Conservation (phyloP, 1,140 invertebrate species). For the Zaprionus gabonicus region DNA sequence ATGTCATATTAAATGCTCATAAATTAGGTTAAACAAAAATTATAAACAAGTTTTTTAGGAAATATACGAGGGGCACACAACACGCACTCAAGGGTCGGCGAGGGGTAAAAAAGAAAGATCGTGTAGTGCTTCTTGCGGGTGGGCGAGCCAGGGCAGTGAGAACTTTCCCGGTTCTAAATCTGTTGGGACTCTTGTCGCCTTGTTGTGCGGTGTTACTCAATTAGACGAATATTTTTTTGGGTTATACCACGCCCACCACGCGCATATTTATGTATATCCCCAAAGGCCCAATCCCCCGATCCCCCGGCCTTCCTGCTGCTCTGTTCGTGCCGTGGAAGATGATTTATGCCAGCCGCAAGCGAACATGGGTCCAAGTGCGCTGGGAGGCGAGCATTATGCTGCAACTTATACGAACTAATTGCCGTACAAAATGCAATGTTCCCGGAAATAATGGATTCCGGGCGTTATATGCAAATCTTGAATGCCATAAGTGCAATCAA, state of each 20-base stretch:
- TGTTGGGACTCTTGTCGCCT: constrained; percentile 33
- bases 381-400: constrained; percentile 52
- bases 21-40: constrained; percentile 53
- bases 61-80: constrained; percentile 14
- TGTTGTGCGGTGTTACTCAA: constrained; percentile 66
- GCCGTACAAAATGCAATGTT: constrained; percentile 84
- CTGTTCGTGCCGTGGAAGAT: constrained; percentile 46
- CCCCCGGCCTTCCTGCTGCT: constrained; percentile 11
- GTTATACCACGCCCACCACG: constrained; percentile 32
- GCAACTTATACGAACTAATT: constrained; percentile 76
- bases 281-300: background rate
- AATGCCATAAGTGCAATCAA: constrained; percentile 74
- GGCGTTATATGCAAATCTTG: constrained; percentile 65
- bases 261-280: constrained; percentile 41
- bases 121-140: constrained; percentile 40
- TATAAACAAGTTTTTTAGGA: constrained; percentile 49
- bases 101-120: constrained; percentile 46
- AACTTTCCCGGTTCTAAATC: constrained; percentile 4
- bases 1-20: constrained; percentile 68
- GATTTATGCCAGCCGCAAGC: constrained; percentile 74
- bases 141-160: constrained; percentile 8
- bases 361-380: constrained; percentile 58
- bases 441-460: constrained; percentile 83
- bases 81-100: constrained; percentile 49
- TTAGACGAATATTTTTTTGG: constrained; percentile 66